Percentiles rank a stretch among this genome's conserved stretches.
Conservation (phyloP, 2,888 invertebrate genomes). For the Ditula angustiorana region DNA sequence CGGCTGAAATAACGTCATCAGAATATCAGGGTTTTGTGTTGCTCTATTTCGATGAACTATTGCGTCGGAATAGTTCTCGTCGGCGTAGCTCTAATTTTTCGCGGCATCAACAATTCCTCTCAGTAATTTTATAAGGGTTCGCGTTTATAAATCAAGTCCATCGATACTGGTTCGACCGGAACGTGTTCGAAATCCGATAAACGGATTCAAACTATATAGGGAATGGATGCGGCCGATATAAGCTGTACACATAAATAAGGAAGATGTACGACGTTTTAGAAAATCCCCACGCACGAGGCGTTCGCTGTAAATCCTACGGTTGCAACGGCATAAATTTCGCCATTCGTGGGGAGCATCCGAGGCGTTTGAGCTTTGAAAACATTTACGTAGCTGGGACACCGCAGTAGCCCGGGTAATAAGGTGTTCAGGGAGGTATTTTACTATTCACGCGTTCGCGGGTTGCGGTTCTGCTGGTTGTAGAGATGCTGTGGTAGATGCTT, state of each 20-base stretch:
- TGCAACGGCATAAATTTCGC: conserved; percentile 75
- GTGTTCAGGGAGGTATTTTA: conserved; percentile 11
- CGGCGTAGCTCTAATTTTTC: conserved; percentile 49
- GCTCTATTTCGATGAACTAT: neutral
- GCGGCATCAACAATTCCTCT: conserved; percentile 56
- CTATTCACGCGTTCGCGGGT: neutral
- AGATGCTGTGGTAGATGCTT: neutral
- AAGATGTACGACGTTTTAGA: conserved; percentile 81
- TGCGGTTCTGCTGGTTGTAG: neutral
- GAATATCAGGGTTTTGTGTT: neutral
- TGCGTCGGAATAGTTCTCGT: neutral
- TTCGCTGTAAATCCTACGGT: conserved; percentile 72
- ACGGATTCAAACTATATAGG: conserved; percentile 80
- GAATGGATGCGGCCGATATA: conserved; percentile 74
- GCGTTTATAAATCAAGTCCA: conserved; percentile 75
- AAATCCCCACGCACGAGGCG: conserved; percentile 79
- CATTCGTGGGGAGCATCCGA: conserved; percentile 52
- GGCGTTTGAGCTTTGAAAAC: conserved; percentile 48
- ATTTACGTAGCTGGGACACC: conserved; percentile 41
- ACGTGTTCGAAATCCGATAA: conserved; percentile 83
- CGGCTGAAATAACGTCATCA: neutral
- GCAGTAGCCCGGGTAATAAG: conserved; percentile 17
- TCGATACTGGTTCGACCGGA: conserved; percentile 71
- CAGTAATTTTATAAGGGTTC: conserved; percentile 71
- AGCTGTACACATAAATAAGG: conserved; percentile 84